phyloP scores from a whole-genome alignment of 2,797 vertebrate genomes.

The Acropternis orthonyx region DNA sequence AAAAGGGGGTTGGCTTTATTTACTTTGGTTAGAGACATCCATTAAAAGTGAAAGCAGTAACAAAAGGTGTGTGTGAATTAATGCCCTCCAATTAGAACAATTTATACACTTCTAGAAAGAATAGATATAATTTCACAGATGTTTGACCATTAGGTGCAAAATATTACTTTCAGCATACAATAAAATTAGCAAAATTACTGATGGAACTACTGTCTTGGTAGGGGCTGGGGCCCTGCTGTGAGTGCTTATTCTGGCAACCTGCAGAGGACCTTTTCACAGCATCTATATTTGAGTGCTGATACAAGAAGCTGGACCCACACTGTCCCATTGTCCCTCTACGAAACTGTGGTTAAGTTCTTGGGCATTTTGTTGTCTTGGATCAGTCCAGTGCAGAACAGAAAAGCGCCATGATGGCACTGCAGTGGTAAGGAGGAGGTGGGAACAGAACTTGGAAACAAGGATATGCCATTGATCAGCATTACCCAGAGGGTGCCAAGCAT shows the following conservation, averaged over 20 bases:
- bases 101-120: not conserved
- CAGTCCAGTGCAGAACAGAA: not conserved
- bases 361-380: not conserved
- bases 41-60: not conserved
- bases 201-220: not conserved
- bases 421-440: not conserved
- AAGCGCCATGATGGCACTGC: fast-evolving
- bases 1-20: not conserved
- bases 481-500: not conserved
- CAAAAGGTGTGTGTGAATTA: not conserved
- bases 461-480: not conserved
- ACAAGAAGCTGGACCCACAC: not conserved
- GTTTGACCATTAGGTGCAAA: not conserved
- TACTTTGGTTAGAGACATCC: not conserved
- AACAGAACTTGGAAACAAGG: not conserved
- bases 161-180: not conserved
- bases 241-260: too few relatives aligned
- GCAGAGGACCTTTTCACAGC: not conserved
- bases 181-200: not conserved
- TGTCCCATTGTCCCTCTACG: not conserved
- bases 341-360: fast-evolving
- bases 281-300: fast-evolving
- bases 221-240: not conserved
- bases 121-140: not conserved
- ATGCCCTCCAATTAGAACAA: not conserved